A percentile compares a stretch with the other conserved stretches of the same genome.
Conservation (phyloP, 64 coral and sea anemone genomes). For the Pocillopora damicornis region DNA sequence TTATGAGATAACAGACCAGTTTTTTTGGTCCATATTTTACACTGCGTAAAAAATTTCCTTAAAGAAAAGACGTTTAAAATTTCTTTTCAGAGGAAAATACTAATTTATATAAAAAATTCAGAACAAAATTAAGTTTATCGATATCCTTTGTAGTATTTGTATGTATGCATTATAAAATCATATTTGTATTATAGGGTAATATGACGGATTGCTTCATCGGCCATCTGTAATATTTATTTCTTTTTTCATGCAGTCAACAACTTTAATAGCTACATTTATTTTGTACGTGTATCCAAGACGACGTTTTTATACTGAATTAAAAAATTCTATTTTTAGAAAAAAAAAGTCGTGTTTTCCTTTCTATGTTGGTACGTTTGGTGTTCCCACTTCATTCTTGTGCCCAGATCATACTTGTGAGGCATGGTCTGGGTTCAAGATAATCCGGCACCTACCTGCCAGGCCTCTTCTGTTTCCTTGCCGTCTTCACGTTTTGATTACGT, state of each 20-base stretch:
- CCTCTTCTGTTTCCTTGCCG: too few species aligned
- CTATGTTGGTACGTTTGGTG: too few species aligned
- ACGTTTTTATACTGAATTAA: neutral
- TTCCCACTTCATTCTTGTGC: too few species aligned
- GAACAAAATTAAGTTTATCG: neutral
- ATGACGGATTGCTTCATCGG: neutral
- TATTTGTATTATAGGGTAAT: neutral
- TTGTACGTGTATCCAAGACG: slow-evolving; percentile 1
- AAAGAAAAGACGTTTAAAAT: slow-evolving; percentile 8
- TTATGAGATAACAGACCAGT: neutral
- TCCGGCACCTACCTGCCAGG: too few species aligned
- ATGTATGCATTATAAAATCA: slow-evolving; percentile 6
- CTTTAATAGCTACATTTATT: neutral
- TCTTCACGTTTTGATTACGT: too few species aligned
- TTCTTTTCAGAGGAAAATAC: slow-evolving; percentile 10
- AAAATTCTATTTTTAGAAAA: neutral
- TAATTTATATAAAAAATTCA: neutral
- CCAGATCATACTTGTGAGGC: too few species aligned
- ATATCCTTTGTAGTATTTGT: slow-evolving; percentile 9
- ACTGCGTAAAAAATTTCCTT: neutral
- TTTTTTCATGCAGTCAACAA: neutral
- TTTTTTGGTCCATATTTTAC: neutral
- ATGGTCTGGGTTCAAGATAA: too few species aligned
- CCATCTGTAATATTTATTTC: neutral
- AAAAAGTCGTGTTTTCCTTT: neutral